Evolutionary conservation across 2,797 vertebrate genomes (phyloP).

Genomic region (Lutjanus argentimaculatus): DNA sequence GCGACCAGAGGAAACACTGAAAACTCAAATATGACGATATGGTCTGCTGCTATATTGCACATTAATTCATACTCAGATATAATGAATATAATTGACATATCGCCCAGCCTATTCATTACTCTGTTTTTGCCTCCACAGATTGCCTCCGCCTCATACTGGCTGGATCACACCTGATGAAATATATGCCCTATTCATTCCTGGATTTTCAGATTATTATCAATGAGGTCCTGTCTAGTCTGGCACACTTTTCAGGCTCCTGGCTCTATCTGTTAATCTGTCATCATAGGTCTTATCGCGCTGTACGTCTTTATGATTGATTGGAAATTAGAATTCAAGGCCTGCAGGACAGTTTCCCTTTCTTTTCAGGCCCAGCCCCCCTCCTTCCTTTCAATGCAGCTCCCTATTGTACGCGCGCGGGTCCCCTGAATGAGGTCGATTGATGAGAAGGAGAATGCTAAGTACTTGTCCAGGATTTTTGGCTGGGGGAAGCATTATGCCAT

Average conservation of each 20-base stretch:
- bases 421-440: conserved; percentile 82
- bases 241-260: conserved; percentile 74
- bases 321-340: conserved; percentile 79
- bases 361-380: conserved; percentile 3
- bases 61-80: too few relatives aligned
- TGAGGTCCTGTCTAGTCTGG: conserved; percentile 74
- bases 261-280: conserved; percentile 85
- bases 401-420: conserved; percentile 64
- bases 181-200: conserved; percentile 76
- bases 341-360: conserved; percentile 62
- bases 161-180: conserved; percentile 79
- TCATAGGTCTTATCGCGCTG: conserved; percentile 76
- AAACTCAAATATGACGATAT: too few relatives aligned
- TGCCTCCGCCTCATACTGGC: conserved; percentile 61
- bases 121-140: conserved; percentile 58
- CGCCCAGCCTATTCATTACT: conserved; percentile 66
- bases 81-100: too few relatives aligned
- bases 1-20: too few relatives aligned
- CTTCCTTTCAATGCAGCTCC: conserved; percentile 69
- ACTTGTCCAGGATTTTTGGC: conserved; percentile 81
- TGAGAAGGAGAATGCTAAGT: conserved; percentile 82
- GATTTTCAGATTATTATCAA: conserved; percentile 83
- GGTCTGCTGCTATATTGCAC: too few relatives aligned
- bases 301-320: conserved; percentile 85
- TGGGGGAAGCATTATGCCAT: conserved; percentile 79